Percentiles rank a stretch among this genome's conserved stretches.
phyloP scores from a whole-genome alignment of 2,797 vertebrate species.

The Rousettus madagascariensis region DNA sequence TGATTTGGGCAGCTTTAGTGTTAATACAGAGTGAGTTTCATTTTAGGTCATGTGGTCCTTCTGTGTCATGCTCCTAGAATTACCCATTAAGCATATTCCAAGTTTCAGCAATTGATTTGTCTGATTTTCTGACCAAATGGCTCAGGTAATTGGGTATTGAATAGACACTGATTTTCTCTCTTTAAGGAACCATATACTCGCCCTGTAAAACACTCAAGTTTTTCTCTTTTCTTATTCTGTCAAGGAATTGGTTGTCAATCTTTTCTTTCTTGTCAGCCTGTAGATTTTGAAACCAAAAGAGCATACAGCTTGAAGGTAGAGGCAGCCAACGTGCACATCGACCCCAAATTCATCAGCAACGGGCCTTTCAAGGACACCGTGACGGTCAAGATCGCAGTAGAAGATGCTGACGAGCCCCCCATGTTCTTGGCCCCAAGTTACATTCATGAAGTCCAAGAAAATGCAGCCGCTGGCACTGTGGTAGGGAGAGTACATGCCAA shows the following conservation, averaged over 20 bases:
- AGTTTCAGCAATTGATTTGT: background rate
- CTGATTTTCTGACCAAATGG: constrained; percentile 56
- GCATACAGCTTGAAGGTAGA: constrained; percentile 95
- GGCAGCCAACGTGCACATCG: constrained; percentile 93
- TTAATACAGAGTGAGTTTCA: background rate
- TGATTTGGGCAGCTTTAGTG: background rate
- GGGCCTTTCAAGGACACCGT: constrained; percentile 97
- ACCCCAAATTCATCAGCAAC: constrained; percentile 93
- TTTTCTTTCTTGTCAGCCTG: constrained; percentile 85
- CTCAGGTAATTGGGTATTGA: constrained; percentile 41
- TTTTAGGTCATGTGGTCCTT: background rate
- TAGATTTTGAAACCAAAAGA: constrained; percentile 96
- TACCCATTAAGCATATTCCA: background rate
- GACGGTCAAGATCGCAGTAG: constrained; percentile 94
- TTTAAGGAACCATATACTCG: constrained; percentile 32
- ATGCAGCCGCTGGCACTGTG: constrained; percentile 90
- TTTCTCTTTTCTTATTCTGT: constrained; percentile 30
- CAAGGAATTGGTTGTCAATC: constrained; percentile 12
- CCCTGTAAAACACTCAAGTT: background rate
- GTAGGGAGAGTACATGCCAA: constrained; percentile 97
- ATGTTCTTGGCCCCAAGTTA: constrained; percentile 92
- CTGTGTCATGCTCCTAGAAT: background rate
- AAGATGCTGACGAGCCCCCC: constrained; percentile 96
- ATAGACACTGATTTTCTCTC: background rate
- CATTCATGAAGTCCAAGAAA: constrained; percentile 95